phyloP scores from a whole-genome alignment of 23 tunicate genomes.

The Trididemnum nubilum region DNA sequence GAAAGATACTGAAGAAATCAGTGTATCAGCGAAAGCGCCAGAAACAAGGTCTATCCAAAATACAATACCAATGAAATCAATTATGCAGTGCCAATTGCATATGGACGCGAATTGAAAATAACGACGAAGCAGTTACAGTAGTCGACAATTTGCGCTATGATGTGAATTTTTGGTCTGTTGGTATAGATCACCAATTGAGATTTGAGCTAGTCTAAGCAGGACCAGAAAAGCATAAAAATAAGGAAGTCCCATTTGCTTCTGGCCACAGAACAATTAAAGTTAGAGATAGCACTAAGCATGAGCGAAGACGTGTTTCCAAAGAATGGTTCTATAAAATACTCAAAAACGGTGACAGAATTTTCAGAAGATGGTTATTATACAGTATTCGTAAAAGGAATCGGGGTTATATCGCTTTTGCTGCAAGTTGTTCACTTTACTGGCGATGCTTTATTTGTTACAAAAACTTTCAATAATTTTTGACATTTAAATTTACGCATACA shows the following conservation, averaged over 20 bases:
- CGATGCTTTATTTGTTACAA: conserved; percentile 53
- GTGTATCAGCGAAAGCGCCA: conserved; percentile 53
- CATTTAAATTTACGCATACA: conserved; percentile 49
- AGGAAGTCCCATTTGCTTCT: conserved; percentile 43
- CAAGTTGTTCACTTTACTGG: conserved; percentile 46
- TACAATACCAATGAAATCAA: conserved; percentile 61
- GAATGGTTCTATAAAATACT: conserved; percentile 46
- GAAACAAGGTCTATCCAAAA: conserved; percentile 54
- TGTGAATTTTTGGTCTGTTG: conserved; percentile 50
- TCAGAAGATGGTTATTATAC: conserved; percentile 59
- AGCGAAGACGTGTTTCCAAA: conserved; percentile 48
- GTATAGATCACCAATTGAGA: conserved; percentile 56
- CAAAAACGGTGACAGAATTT: conserved; percentile 61
- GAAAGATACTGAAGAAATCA: conserved; percentile 49
- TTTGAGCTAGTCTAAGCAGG: conserved; percentile 61
- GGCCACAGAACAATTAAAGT: conserved; percentile 33
- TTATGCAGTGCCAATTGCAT: conserved; percentile 46
- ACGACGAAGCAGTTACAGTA: conserved; percentile 59
- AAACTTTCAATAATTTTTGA: conserved; percentile 54
- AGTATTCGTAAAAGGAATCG: conserved; percentile 55
- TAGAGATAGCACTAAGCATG: conserved; percentile 47
- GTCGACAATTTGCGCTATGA: conserved; percentile 56
- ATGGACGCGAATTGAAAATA: conserved; percentile 49
- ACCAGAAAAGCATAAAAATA: conserved; percentile 56
- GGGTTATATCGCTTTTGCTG: conserved; percentile 37